Base-by-base conservation (phyloP, 2,888 invertebrate species). In the Ischnus inquisitorius region DNA sequence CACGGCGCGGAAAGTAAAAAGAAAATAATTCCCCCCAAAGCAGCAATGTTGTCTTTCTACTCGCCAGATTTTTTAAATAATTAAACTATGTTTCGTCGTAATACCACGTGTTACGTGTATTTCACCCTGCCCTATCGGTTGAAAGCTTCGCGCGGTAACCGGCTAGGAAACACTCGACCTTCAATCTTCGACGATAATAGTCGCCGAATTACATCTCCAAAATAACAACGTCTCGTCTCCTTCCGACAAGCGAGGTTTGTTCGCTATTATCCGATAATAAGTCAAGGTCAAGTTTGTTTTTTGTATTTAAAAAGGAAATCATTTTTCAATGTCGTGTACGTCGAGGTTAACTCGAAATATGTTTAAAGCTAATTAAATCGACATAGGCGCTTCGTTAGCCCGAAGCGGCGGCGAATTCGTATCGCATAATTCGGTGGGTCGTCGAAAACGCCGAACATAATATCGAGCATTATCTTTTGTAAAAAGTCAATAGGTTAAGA, bases 1-100 rank as follows among this genome's bases (percentile, higher is more conserved):
- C 34, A 28, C 85, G 3, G 10, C 81, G 3, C 87, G 85, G 65
- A 89, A 83, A 74, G 79, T 82, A 39, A 90, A 83, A 60, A 89
- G 87, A 79, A 76, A 68, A 65, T 54, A 57, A 68, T 64, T 79
- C 8, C 12, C 10, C 3, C 1, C 14, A 25, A 12, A 57, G 8
- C 10, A 8, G 8, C 1, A 0, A 43, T n/a, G 12, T 12, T 19
- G 60, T 54, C 14, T 57, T 16, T 8, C 46, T 46, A 14, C n/a
- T 51, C 10, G 60, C 10, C 19, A 12, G 2, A 62, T 48, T 62
- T 64, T 74, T 74, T 46, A 22, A 16, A 25, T 19, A 41, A 68
- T 57, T 60, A 69, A 62, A 65, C n/a, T 62, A 65, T 19, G 16
- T 68, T 57, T 57, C 39, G 43, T 41, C 57, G 12, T 64, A 48